Base-by-base conservation (phyloP, 2,888 invertebrate species). In the Epirrita christyi region DNA sequence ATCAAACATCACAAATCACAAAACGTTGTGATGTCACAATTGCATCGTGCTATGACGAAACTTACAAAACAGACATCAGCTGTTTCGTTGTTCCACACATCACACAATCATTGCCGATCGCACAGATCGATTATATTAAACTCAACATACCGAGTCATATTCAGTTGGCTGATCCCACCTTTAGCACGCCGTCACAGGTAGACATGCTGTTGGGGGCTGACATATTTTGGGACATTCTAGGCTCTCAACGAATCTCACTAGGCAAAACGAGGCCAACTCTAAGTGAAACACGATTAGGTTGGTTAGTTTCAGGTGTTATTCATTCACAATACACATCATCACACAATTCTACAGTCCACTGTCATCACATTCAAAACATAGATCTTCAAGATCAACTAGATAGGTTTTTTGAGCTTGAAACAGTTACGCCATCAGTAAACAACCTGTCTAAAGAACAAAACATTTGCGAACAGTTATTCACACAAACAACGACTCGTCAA, bases 141-240 rank as follows among this genome's bases (percentile, higher is more conserved):
- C 14, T 42, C 15, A n/a, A 13, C 8, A 41, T 41, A 41, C 40
- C 40, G 11, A 41, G 14, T 13, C 14, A 40, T 37, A 32, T 45
- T 11, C 21, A 14, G 36, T 47, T 57, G 32, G 46, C 43, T 15
- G 47, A 57, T 8, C 49, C 43, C 21, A 55, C 49, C 21, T 55
- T 40, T 44, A 38, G 21, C 8, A 43, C 32, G 36, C 14, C 50
- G 34, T 47, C 42, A 11, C 27, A 0, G 32, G 37, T 44, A 10
- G 43, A 40, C 27, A 15, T 42, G 27, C 21, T 27, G n/a, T 21
- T 15, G n/a, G 42, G 42, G 5, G 42, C 21, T 9, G 42, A 42
- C 34, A 34, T 34, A 7, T 34, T 34, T 10, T 34, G 47, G 47
- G 47, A 47, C 9, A n/a, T 47, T 10, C 11, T 47, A 27, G 27